Percentiles rank a stretch among this genome's conserved stretches.
Evolutionary conservation across 2,888 invertebrate species (phyloP).

Genomic region (Physocephala rufipes): DNA sequence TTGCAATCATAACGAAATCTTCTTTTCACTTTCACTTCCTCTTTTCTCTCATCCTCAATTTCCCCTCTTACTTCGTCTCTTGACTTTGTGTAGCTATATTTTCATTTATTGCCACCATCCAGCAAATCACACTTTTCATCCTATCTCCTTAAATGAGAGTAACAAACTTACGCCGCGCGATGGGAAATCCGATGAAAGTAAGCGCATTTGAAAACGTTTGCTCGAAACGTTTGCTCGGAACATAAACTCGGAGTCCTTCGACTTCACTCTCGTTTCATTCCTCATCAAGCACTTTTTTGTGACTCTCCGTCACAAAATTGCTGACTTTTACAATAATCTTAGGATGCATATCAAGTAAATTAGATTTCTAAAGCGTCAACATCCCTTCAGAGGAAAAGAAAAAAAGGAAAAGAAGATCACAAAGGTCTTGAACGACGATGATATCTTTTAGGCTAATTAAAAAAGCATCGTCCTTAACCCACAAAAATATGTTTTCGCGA

Average conservation of each 20-base stretch:
- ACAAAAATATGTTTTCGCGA: too few relatives aligned
- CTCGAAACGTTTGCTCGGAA: background rate
- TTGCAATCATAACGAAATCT: background rate
- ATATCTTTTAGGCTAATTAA: too few relatives aligned
- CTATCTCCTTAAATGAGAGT: too few relatives aligned
- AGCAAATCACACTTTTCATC: too few relatives aligned
- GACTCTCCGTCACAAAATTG: background rate
- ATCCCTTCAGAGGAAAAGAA: too few relatives aligned
- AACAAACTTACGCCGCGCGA: too few relatives aligned
- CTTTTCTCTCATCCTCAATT: too few relatives aligned
- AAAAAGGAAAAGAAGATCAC: too few relatives aligned
- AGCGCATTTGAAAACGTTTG: background rate
- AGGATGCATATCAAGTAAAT: background rate
- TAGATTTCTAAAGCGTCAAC: background rate
- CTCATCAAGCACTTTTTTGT: background rate
- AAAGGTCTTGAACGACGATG: too few relatives aligned
- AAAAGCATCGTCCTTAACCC: too few relatives aligned
- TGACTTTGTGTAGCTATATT: conserved; percentile 20
- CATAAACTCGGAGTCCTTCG: background rate
- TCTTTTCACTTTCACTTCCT: background rate
- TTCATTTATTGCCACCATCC: background rate
- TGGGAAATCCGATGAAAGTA: conserved; percentile 15
- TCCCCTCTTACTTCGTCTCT: background rate
- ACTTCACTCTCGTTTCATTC: background rate
- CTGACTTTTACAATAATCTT: background rate